Conservation (phyloP, 2,113 vertebrate species). For the Sturnus vulgaris region DNA sequence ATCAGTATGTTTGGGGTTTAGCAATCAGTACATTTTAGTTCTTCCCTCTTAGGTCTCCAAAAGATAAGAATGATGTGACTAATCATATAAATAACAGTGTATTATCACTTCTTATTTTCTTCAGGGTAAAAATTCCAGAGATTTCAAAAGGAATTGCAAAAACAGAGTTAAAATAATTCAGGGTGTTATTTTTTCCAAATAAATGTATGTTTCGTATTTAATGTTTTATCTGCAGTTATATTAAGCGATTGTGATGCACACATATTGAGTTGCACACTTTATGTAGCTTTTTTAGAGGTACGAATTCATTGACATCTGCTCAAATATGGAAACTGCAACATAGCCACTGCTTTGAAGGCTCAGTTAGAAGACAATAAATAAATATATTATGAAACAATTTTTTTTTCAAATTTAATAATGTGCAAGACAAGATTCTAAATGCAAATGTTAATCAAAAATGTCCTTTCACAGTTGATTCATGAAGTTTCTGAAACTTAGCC, state of each 20-base stretch:
- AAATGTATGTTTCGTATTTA: not conserved
- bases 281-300: not conserved
- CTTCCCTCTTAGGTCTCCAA: not conserved
- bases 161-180: not conserved
- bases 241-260: not conserved
- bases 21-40: constrained; percentile 14
- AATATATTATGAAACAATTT: not conserved
- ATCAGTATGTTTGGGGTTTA: not conserved
- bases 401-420: constrained; percentile 1
- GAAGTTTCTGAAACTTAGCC: constrained; percentile 40
- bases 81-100: not conserved
- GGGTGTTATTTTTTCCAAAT: not conserved
- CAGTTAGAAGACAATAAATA: not conserved
- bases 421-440: constrained; percentile 39
- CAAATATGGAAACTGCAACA: not conserved
- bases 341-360: not conserved
- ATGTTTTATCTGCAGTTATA: not conserved
- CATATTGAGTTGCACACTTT: not conserved
- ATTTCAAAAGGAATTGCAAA: not conserved
- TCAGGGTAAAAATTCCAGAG: not conserved
- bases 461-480: constrained; percentile 54
- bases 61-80: not conserved
- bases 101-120: constrained; percentile 1
- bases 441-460: constrained; percentile 44
- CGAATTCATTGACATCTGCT: not conserved